phyloP scores from a whole-genome alignment of 2,113 vertebrate genomes.

The Toxotes jaculatrix region DNA sequence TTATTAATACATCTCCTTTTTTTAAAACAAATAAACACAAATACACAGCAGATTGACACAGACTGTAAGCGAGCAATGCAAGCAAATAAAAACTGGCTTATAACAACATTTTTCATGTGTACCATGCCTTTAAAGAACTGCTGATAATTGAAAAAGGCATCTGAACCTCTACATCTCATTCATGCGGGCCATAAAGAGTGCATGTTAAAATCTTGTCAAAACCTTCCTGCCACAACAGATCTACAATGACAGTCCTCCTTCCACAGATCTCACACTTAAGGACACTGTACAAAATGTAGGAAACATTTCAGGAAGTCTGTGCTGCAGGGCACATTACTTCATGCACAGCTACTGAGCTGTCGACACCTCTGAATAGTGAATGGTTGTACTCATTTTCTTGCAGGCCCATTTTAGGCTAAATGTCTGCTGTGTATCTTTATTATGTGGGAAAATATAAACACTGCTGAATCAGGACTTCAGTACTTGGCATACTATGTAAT shows the following conservation, averaged over 20 bases:
- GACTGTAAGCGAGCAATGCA: not conserved
- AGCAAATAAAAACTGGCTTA: not conserved
- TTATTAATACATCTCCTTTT: not conserved
- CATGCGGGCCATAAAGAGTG: not conserved
- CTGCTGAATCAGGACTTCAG: conserved; percentile 1
- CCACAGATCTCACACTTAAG: not conserved
- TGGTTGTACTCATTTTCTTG: not conserved
- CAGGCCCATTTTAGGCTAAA: not conserved
- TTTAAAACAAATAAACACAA: not conserved
- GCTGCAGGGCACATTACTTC: not conserved
- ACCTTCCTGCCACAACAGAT: conserved; percentile 13
- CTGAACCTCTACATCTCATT: conserved; percentile 1
- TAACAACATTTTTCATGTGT: not conserved
- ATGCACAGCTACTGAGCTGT: conserved; percentile 9
- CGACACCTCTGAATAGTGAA: not conserved
- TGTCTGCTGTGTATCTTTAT: not conserved
- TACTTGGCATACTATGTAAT: not conserved
- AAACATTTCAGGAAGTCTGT: not conserved
- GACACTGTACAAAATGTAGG: not conserved
- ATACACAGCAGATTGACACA: not conserved
- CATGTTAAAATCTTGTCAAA: not conserved
- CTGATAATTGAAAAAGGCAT: not conserved
- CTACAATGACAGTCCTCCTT: not conserved
- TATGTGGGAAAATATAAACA: not conserved
- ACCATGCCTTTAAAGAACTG: not conserved